A percentile compares a stretch with the other conserved stretches of the same genome.
Conservation (phyloP, 2,888 invertebrate genomes). For the Aphidius colemani region DNA sequence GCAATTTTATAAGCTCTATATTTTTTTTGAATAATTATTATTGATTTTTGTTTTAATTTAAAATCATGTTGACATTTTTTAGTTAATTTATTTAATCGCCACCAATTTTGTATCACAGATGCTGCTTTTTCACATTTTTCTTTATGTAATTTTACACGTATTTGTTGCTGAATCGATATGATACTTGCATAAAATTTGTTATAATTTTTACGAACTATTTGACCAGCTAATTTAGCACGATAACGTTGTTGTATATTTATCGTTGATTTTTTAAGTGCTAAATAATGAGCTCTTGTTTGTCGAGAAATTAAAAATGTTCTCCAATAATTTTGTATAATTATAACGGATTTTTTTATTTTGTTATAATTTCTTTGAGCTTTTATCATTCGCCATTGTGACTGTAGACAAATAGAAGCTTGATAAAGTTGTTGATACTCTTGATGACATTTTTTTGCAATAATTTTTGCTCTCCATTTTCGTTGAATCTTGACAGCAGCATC, state of each 20-base stretch:
- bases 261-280: slow-evolving; percentile 49
- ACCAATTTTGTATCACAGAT: slow-evolving; percentile 42
- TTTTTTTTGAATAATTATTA: slow-evolving; percentile 56
- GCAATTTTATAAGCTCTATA: slow-evolving; percentile 56
- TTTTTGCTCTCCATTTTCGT: slow-evolving; percentile 21
- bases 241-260: slow-evolving; percentile 60
- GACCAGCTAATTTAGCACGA: slow-evolving; percentile 55
- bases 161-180: slow-evolving; percentile 57
- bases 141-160: slow-evolving; percentile 44
- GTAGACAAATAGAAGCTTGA: slow-evolving; percentile 52
- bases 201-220: slow-evolving; percentile 43
- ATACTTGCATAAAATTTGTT: slow-evolving; percentile 40
- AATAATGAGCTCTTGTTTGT: slow-evolving; percentile 22
- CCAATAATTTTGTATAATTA: slow-evolving; percentile 40
- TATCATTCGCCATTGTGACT: slow-evolving; percentile 55
- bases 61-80: slow-evolving; percentile 31
- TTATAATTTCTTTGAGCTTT: slow-evolving; percentile 26
- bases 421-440: slow-evolving; percentile 35
- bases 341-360: slow-evolving; percentile 33
- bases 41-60: slow-evolving; percentile 39
- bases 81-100: slow-evolving; percentile 34
- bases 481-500: slow-evolving; percentile 1
- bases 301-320: slow-evolving; percentile 23
- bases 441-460: slow-evolving; percentile 29
- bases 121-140: slow-evolving; percentile 38